Percentiles rank a stretch among this genome's conserved stretches.
Evolutionary conservation across 2,888 invertebrate genomes (phyloP).

Genomic region (Sarcophaga rosellei): DNA sequence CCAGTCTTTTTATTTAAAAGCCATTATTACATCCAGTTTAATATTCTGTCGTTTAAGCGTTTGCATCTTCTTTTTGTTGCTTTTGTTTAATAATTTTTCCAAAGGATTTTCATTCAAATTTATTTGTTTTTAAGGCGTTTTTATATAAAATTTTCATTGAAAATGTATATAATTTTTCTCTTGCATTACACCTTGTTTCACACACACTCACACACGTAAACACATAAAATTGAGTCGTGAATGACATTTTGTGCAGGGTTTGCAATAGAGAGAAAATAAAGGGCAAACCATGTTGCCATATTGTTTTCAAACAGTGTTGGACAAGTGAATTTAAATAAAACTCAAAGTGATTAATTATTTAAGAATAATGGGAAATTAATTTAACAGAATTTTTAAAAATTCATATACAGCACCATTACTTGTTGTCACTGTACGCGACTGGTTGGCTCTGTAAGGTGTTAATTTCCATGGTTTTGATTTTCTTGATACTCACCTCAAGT

Average conservation of each 20-base stretch:
- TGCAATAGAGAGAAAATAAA: neutral
- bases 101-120: constrained; percentile 20
- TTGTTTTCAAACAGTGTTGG: constrained; percentile 15
- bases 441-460: too few relatives aligned
- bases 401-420: too few relatives aligned
- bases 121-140: constrained; percentile 41
- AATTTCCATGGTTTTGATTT: too few relatives aligned
- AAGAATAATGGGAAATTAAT: too few relatives aligned
- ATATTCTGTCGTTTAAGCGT: neutral
- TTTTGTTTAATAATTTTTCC: neutral
- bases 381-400: too few relatives aligned
- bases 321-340: neutral
- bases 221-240: constrained; percentile 6
- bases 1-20: constrained; percentile 4
- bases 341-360: neutral
- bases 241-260: constrained; percentile 50
- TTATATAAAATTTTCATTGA: constrained; percentile 28
- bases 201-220: neutral
- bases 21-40: constrained; percentile 35
- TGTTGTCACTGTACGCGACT: too few relatives aligned
- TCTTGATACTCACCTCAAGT: too few relatives aligned
- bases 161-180: constrained; percentile 62
- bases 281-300: constrained; percentile 12
- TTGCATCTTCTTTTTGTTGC: constrained; percentile 5
- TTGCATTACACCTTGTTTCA: constrained; percentile 55